Conservation (phyloP, 2,888 invertebrate species). For the Rhagonycha fulva region DNA sequence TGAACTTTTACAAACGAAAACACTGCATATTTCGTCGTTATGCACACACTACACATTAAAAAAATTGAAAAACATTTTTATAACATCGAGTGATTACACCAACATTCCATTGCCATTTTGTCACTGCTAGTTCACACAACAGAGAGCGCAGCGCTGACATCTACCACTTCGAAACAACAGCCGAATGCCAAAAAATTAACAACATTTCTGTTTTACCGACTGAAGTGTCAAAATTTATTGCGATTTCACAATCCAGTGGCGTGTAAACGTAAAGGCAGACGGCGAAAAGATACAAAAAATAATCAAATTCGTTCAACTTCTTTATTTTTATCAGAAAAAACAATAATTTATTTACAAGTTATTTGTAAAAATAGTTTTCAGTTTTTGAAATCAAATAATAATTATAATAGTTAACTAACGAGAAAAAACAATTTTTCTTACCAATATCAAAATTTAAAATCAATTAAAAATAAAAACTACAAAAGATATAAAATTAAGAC, state of each 20-base stretch:
- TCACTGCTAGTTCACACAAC: slow-evolving; percentile 46
- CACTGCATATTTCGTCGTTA: slow-evolving; percentile 45
- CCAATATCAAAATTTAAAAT: no score
- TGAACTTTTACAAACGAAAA: slow-evolving; percentile 36
- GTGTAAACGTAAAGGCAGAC: neutral
- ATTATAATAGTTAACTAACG: neutral
- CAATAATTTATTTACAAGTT: neutral
- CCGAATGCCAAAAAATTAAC: neutral
- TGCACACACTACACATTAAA: slow-evolving; percentile 36
- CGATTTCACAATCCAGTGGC: neutral
- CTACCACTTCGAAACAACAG: slow-evolving; percentile 24
- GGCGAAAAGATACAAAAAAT: no score
- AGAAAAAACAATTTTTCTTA: no score
- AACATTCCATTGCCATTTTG: slow-evolving; percentile 58
- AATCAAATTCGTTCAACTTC: neutral
- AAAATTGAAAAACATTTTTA: slow-evolving; percentile 48
- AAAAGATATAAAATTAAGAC: no score
- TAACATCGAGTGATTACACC: slow-evolving; percentile 26
- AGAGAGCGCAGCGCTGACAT: slow-evolving; percentile 36
- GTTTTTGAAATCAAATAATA: neutral
- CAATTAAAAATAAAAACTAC: no score
- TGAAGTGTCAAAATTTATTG: neutral
- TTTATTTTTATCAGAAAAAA: neutral
- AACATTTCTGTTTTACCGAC: slow-evolving; percentile 21
- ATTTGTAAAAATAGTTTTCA: neutral